phyloP scores from a whole-genome alignment of 1,140 invertebrate genomes.

The Lutraria rhynchaena region DNA sequence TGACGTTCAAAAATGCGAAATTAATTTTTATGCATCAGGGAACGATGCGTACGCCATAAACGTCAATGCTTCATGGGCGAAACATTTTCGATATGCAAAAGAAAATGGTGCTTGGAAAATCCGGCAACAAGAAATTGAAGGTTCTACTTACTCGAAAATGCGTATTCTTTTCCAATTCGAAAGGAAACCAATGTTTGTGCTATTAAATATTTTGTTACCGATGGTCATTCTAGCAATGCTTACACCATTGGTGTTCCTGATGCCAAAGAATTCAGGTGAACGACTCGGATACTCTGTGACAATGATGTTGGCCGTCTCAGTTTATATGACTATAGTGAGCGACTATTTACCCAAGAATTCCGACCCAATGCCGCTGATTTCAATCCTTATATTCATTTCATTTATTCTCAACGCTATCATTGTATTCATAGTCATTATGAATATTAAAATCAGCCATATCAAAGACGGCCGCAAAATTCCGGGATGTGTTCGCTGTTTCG shows the following conservation, averaged over 20 bases:
- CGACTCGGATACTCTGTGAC: conserved; percentile 25
- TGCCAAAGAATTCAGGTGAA: conserved; percentile 30
- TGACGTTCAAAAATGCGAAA: not conserved
- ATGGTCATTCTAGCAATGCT: conserved; percentile 17
- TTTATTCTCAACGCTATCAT: conserved; percentile 17
- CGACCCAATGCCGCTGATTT: conserved; percentile 32
- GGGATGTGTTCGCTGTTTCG: not conserved
- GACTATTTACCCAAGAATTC: conserved; percentile 24
- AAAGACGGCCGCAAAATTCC: conserved; percentile 20
- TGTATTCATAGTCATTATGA: conserved; percentile 25
- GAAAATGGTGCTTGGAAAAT: conserved; percentile 27
- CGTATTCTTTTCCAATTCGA: not conserved
- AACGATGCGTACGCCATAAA: not conserved
- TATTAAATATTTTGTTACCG: conserved; percentile 28
- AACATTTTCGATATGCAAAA: not conserved
- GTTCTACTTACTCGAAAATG: not conserved
- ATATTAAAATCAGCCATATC: conserved; percentile 2
- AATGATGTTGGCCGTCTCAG: conserved; percentile 23
- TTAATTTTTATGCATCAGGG: not conserved
- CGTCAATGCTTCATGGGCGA: not conserved
- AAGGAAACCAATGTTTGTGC: conserved; percentile 17
- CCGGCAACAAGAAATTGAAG: not conserved
- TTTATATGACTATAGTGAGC: conserved; percentile 28
- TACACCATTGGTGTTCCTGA: conserved; percentile 24
- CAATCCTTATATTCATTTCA: conserved; percentile 19